phyloP scores from a whole-genome alignment of 2,113 vertebrate species.

The Tringa solitaria region DNA sequence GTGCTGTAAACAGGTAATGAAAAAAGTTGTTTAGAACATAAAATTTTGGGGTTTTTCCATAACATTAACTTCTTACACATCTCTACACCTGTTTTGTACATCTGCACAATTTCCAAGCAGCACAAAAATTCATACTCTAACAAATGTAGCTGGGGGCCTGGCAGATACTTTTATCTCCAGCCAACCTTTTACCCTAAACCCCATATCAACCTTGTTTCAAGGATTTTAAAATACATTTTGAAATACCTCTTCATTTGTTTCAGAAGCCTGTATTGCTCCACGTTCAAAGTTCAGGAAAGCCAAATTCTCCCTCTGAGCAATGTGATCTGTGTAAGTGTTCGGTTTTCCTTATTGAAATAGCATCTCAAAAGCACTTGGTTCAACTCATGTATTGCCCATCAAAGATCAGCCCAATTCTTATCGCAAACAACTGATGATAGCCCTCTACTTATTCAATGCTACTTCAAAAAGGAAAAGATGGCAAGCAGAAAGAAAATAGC shows the following conservation, averaged over 20 bases:
- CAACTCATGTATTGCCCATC: background rate
- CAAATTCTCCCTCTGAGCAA: background rate
- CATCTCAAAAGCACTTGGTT: background rate
- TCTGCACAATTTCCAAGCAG: background rate
- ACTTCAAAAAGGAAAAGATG: background rate
- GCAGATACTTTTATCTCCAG: background rate
- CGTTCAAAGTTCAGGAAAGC: background rate
- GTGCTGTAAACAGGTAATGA: background rate
- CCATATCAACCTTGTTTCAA: fast-evolving
- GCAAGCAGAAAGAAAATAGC: background rate
- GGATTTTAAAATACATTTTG: background rate
- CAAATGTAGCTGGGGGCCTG: background rate
- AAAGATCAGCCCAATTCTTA: background rate
- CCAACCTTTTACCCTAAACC: background rate
- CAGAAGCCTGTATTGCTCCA: background rate
- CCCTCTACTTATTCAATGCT: background rate
- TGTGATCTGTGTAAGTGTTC: fast-evolving
- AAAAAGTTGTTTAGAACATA: background rate
- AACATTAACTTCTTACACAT: background rate
- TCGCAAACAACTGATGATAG: background rate
- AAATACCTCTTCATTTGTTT: background rate
- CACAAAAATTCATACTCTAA: background rate
- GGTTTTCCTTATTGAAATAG: background rate
- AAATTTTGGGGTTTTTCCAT: background rate
- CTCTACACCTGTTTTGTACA: background rate